A percentile compares a stretch with the other conserved stretches of the same genome.
These are phyloP conservation scores for Ormyrus thymus DNA, from an alignment of 2,888 invertebrate species.

Conservation along the genomic window DNA sequence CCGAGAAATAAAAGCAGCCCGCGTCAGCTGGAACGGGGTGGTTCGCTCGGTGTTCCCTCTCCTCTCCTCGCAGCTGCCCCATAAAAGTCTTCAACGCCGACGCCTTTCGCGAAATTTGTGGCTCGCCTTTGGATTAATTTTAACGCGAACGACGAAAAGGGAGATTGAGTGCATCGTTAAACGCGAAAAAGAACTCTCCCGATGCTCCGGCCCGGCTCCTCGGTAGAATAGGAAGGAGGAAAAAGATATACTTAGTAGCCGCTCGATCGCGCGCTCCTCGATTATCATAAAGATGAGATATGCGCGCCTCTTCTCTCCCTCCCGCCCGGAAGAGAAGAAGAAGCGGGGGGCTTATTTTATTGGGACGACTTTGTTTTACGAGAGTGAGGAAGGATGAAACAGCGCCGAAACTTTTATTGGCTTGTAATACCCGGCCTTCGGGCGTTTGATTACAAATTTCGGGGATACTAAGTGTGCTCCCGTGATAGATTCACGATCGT, in stretches of 20 bases:
- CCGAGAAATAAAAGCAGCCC: background rate
- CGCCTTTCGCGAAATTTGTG: constrained; percentile 55
- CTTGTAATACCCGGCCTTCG: constrained; percentile 2
- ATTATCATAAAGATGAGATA: constrained; percentile 50
- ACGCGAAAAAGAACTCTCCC: background rate
- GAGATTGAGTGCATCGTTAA: constrained; percentile 56
- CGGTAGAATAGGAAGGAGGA: constrained; percentile 5
- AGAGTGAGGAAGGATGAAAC: constrained; percentile 33
- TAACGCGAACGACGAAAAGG: constrained; percentile 55
- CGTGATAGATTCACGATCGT: constrained; percentile 51
- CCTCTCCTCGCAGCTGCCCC: constrained; percentile 13
- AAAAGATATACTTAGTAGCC: background rate
- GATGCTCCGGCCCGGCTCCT: too few species aligned
- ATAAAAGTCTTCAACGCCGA: constrained; percentile 56
- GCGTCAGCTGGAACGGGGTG: background rate
- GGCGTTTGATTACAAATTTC: constrained; percentile 48
- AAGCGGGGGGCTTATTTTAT: constrained; percentile 11
- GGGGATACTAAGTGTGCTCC: background rate
- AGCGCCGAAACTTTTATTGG: constrained; percentile 42
- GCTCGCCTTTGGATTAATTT: constrained; percentile 54
- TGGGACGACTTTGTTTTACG: constrained; percentile 48
- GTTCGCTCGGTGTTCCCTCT: background rate
- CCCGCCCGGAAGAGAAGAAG: constrained; percentile 6
- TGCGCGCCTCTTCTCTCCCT: background rate
- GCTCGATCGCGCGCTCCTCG: constrained; percentile 32